Conservation (phyloP, 2,797 vertebrate genomes). For the Gymnothorax javanicus region DNA sequence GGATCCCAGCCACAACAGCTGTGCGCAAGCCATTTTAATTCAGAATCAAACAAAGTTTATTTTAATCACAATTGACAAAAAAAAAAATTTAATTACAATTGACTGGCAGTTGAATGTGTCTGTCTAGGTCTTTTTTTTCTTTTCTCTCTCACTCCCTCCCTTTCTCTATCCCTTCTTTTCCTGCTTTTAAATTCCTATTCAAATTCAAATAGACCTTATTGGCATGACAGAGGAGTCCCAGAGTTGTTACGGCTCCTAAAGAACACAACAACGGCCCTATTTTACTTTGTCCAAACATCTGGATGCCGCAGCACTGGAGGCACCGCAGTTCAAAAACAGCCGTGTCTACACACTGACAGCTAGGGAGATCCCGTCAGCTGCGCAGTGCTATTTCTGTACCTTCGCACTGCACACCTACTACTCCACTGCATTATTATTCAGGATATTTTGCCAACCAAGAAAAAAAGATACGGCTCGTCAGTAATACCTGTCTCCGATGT, state of each 20-base stretch:
- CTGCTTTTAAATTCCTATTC: conserved; percentile 16
- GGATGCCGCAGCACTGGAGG: neutral
- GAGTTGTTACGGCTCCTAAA: neutral
- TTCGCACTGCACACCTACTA: neutral
- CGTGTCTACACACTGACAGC: neutral
- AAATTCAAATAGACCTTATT: conserved; percentile 28
- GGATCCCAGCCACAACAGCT: neutral
- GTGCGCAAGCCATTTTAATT: neutral
- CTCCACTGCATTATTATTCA: neutral
- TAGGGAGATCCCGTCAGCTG: neutral
- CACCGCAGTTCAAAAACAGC: neutral
- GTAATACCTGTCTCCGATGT: neutral
- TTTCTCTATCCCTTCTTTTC: neutral
- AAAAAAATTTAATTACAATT: conserved; percentile 18
- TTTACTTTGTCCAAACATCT: neutral
- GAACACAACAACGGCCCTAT: neutral
- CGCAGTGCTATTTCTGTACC: neutral
- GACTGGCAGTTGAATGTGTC: neutral
- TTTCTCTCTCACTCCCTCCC: neutral
- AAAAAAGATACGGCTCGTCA: neutral
- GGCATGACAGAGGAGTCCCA: conserved; percentile 12
- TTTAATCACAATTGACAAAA: conserved; percentile 25
- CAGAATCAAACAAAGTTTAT: conserved; percentile 20
- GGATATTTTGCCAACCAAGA: neutral
- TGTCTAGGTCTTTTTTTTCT: neutral